Evolutionary conservation across 37 sponge, comb jelly and placozoan genomes (phyloP).

Genomic region (Amphimedon queenslandica): DNA sequence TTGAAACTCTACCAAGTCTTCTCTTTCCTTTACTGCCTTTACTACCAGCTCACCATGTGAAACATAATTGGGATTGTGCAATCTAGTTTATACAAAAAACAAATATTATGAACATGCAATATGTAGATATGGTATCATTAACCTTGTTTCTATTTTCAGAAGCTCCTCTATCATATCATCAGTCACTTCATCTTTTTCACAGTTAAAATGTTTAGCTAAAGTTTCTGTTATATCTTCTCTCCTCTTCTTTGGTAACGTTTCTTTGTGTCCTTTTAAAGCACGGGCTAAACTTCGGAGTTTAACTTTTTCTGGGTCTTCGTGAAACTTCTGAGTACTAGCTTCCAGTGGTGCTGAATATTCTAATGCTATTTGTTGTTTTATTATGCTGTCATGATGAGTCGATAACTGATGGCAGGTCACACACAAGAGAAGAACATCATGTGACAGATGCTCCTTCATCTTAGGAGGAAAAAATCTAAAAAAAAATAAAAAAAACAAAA

Average conservation of each 20-base stretch:
- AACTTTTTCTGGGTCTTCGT: slow-evolving; percentile 19
- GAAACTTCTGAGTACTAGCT: slow-evolving; percentile 8
- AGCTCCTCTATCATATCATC: slow-evolving; percentile 35
- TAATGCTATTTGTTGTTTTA: slow-evolving; percentile 21
- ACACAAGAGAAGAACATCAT: slow-evolving; percentile 79
- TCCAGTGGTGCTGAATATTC: slow-evolving; percentile 31
- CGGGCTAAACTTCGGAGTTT: slow-evolving; percentile 49
- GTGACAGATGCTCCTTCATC: slow-evolving; percentile 72
- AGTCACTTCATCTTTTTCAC: slow-evolving; percentile 39
- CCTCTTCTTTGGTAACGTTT: slow-evolving; percentile 33
- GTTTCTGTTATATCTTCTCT: slow-evolving; percentile 23
- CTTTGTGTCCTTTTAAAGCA: slow-evolving; percentile 21
- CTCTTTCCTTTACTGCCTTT: slow-evolving; percentile 10
- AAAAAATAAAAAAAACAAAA: background rate
- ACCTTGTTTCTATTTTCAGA: slow-evolving; percentile 51
- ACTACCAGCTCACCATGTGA: slow-evolving; percentile 71
- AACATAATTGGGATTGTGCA: slow-evolving; percentile 18
- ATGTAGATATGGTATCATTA: too few species aligned
- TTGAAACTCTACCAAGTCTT: slow-evolving; percentile 59
- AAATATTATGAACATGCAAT: too few species aligned
- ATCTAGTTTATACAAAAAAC: slow-evolving; percentile 14
- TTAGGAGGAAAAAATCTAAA: slow-evolving; percentile 51
- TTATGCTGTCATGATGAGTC: slow-evolving; percentile 19
- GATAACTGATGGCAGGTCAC: slow-evolving; percentile 63
- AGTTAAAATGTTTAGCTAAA: slow-evolving; percentile 27